Base-by-base conservation (phyloP, 2,113 vertebrate genomes). In the Sigmodon hispidus region DNA sequence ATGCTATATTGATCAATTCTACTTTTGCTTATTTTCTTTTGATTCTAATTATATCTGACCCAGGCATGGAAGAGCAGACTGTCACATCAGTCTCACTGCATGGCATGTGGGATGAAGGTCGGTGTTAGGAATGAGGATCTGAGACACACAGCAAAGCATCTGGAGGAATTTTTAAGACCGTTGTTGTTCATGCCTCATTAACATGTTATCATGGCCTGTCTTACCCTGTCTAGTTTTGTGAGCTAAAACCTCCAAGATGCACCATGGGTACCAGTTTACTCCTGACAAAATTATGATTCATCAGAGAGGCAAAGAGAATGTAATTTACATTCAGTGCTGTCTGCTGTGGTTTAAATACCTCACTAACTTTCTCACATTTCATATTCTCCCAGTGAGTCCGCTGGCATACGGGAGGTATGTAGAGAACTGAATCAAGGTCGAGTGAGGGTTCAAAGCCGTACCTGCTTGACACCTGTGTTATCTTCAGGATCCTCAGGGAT, bases 101-200 rank as follows among this genome's bases (percentile, higher is more conserved):
- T 86, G 48, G 24, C 87, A 7, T 77, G 22, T 76, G 43, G 40
- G 45, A 80, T 94, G 59, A 73, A 95, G 24, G 52, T 9, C 31
- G 43, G 63, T 84, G 50, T n/a, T 94, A 40, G 80, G 67, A 90
- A 50, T n/a, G 75, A 95, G 76, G 67, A 70, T 12, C 48, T 91
- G 52, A 85, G 29, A 89, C 11, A 7, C 9, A 16, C 5, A n/a
- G 22, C 6, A 4, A 57, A 84, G 57, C 36, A 65, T 48, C 45
- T 48, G 34, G 48, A 80, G n/a, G 70, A 61, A 81, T 63, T 75
- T 52, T 40, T 34, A 36, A 16, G 10, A 75, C 43, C 24, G 24
- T 12, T 45, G 17, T 61, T 29, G 31, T 76, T 31, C 6, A 7
- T n/a, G 36, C 85, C 10, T 89, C 65, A 1, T 89, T 45, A 55